Conservation (phyloP, 92 coral and sea anemone species). For the Epizoanthus stellaris region DNA sequence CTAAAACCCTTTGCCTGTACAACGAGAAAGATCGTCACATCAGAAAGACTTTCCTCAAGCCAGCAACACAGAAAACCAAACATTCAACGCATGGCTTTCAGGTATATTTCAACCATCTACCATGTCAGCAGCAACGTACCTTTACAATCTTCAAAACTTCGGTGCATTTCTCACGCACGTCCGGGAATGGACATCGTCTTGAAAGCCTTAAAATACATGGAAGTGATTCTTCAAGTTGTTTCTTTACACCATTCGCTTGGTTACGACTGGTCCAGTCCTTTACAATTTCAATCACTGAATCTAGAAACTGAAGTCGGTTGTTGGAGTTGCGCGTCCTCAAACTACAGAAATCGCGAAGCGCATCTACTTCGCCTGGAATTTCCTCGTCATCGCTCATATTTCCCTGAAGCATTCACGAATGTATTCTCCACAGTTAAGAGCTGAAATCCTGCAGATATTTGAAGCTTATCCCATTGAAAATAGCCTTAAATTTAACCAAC, state of each 20-base stretch:
- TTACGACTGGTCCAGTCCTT: constrained; percentile 80
- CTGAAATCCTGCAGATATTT: constrained; percentile 34
- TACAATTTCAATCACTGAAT: constrained; percentile 64
- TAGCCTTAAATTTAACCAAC: constrained; percentile 14
- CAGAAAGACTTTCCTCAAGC: constrained; percentile 5
- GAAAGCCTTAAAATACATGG: constrained; percentile 93
- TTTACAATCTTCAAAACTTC: constrained; percentile 77
- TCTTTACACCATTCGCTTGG: constrained; percentile 65
- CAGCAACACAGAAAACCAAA: constrained; percentile 23
- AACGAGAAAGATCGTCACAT: constrained; percentile 25
- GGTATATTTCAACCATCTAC: neutral
- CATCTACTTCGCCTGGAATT: constrained; percentile 75
- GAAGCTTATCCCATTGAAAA: constrained; percentile 37
- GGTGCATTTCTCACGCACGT: constrained; percentile 84
- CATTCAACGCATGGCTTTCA: neutral
- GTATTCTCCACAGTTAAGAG: constrained; percentile 15
- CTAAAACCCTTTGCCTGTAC: constrained; percentile 78
- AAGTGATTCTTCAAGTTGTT: constrained; percentile 71
- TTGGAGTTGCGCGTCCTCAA: constrained; percentile 76
- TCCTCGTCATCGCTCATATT: constrained; percentile 95
- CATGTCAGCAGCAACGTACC: constrained; percentile 54
- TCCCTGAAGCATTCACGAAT: constrained; percentile 39
- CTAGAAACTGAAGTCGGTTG: constrained; percentile 74
- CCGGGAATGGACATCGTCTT: constrained; percentile 88
- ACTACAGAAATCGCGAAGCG: constrained; percentile 79